phyloP scores from a whole-genome alignment of 53 echinoderm and acorn worm genomes.

The Arbacia lixula region DNA sequence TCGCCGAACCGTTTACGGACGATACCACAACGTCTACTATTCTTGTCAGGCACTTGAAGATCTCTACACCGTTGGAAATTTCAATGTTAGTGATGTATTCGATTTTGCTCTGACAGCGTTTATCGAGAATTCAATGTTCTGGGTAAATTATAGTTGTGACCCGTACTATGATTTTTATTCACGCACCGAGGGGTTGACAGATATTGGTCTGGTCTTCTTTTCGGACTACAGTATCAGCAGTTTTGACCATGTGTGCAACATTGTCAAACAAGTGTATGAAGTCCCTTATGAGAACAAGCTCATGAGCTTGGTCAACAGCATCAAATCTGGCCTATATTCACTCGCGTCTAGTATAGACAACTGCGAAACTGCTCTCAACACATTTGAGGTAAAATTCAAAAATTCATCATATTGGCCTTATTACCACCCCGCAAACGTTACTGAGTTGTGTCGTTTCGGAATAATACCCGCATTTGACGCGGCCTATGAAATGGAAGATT shows the following conservation, averaged over 20 bases:
- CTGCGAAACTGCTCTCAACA: neutral
- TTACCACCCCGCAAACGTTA: neutral
- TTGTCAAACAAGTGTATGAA: neutral
- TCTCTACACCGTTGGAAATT: neutral
- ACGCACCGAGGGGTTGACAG: too few species aligned
- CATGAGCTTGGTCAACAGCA: neutral
- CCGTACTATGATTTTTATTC: too few species aligned
- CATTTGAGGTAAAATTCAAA: neutral
- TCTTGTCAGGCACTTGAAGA: slow-evolving; percentile 7
- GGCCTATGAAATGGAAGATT: neutral
- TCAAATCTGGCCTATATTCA: neutral
- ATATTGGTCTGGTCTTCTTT: neutral
- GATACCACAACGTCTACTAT: neutral
- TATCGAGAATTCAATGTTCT: neutral
- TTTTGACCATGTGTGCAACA: neutral
- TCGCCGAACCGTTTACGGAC: neutral
- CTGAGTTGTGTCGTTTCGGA: neutral
- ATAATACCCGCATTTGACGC: neutral
- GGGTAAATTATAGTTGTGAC: neutral
- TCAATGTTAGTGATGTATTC: neutral
- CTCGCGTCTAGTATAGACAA: neutral
- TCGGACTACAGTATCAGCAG: neutral
- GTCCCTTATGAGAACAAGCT: neutral
- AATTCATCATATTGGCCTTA: neutral
- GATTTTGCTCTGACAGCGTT: neutral